Evolutionary conservation across 2,888 invertebrate genomes (phyloP).

Genomic region (Lepidochrysops patricia): DNA sequence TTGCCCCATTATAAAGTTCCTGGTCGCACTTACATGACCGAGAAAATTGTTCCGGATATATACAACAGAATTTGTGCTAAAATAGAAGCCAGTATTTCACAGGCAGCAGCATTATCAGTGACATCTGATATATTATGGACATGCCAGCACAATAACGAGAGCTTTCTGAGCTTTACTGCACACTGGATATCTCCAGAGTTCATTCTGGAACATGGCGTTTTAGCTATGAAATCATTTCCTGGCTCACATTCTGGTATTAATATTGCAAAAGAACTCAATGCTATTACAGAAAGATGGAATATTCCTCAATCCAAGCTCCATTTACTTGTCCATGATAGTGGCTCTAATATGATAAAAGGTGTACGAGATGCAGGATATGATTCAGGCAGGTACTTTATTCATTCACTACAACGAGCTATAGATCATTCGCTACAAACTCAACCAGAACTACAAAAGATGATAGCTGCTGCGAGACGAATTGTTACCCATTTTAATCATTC

Average conservation of each 20-base stretch:
- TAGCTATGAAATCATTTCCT: conserved; percentile 27
- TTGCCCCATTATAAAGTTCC: conserved; percentile 24
- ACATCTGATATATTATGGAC: conserved; percentile 29
- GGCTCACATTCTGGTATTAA: conserved; percentile 28
- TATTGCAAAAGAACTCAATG: conserved; percentile 32
- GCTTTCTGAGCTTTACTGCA: conserved; percentile 24
- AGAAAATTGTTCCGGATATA: conserved; percentile 25
- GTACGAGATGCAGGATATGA: conserved; percentile 27
- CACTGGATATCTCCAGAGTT: conserved; percentile 29
- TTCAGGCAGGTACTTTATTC: conserved; percentile 31
- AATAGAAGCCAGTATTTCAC: conserved; percentile 23
- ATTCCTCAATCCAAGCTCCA: conserved; percentile 30
- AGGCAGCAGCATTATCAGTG: conserved; percentile 24
- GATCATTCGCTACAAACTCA: conserved; percentile 29
- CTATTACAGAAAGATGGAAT: conserved; percentile 29
- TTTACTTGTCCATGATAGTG: conserved; percentile 31
- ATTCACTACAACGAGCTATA: conserved; percentile 29
- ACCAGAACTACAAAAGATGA: conserved; percentile 26
- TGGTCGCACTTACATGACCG: conserved; percentile 24
- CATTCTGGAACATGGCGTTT: conserved; percentile 26
- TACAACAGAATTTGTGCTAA: conserved; percentile 22
- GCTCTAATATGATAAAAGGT: conserved; percentile 31
- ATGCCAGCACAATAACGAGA: conserved; percentile 22
- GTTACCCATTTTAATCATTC: conserved; percentile 27
- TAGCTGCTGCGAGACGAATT: conserved; percentile 29